Evolutionary conservation across 2,113 vertebrate genomes (phyloP), one percentile per base, ranked within the genome.

Genomic region (Xiphias gladius): DNA sequence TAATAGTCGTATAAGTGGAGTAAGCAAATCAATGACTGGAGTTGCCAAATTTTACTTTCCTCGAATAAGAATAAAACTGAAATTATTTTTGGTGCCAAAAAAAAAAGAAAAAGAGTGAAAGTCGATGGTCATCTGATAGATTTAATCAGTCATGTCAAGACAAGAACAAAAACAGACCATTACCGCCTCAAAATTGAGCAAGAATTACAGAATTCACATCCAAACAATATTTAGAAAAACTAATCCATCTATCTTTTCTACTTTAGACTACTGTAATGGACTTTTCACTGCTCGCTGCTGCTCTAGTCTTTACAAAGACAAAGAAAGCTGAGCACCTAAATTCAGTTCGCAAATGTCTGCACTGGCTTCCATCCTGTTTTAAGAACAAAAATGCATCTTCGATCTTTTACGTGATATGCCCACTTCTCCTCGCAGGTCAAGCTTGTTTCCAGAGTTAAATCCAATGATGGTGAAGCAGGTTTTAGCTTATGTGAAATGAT

Each of bases 331-430:
- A 70, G 22, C n/a, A 46, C 63, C 61, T 61, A 32, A 61, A 30
- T 43, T n/a, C 19, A 52, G 12, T 10, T 71, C 37, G 37, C 11
- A 55, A 54, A 52, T 22, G 9, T 35, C 22, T n/a, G 35, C 16
- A n/a, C 48, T 58, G 48, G 13, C 66, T 17, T 37, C 14, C 3
- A 41, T 46, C 12, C 62, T 50, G 26, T 20, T 71, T 69, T 41
- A 41, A 78, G n/a, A n/a, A 63, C 35, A 2, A 37, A 69, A 69
- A 26, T 32, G 11, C 32, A 84, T 22, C 14, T 55, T n/a, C n/a
- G 11, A 48, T 30, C 17, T 13, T 50, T 10, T 26, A 5, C 55
- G 41, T 43, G 5, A 48, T n/a, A 11, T 48, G 26, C 20, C 19
- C 0, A 6, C 17, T 13, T 43, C 28, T 59, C 13, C 39, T 14